Conservation (phyloP, 1,140 invertebrate species). For the Frieseomelitta varia region DNA sequence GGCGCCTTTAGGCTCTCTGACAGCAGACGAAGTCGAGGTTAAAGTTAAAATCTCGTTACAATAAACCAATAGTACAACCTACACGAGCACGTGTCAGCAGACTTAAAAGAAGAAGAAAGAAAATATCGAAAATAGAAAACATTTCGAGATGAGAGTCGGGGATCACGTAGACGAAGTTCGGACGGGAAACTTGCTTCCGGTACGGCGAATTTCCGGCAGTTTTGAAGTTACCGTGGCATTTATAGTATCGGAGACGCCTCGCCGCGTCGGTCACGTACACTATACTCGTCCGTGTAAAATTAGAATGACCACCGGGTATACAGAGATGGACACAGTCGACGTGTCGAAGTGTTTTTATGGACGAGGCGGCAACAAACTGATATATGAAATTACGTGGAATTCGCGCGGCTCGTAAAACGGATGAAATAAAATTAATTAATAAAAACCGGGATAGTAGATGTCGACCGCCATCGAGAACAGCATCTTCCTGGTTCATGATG, state of each 20-base stretch:
- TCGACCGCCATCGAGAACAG: neutral
- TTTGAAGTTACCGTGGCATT: conserved; percentile 4
- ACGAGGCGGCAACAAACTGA: too few relatives aligned
- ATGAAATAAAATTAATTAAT: conserved; percentile 21
- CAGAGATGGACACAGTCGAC: neutral
- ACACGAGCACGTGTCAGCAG: too few relatives aligned
- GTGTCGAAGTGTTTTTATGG: conserved; percentile 15
- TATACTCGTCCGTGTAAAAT: conserved; percentile 17
- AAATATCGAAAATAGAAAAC: rapidly evolving
- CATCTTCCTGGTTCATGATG: neutral
- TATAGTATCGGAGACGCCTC: neutral
- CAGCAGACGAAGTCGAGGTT: too few relatives aligned
- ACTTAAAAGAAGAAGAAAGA: too few relatives aligned
- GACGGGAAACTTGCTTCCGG: neutral
- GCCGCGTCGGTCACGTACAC: neutral
- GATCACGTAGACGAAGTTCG: neutral
- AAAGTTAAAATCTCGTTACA: too few relatives aligned
- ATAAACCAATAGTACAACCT: too few relatives aligned
- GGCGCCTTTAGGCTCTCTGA: too few relatives aligned
- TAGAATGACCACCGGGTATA: conserved; percentile 7
- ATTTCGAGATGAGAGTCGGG: neutral
- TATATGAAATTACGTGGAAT: conserved; percentile 12
- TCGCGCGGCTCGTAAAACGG: neutral
- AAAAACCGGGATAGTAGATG: neutral
- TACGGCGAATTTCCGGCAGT: conserved; percentile 1